Percentiles rank a stretch among this genome's conserved stretches.
phyloP scores from a whole-genome alignment of 2,797 vertebrate genomes.

The Microtus californicus region DNA sequence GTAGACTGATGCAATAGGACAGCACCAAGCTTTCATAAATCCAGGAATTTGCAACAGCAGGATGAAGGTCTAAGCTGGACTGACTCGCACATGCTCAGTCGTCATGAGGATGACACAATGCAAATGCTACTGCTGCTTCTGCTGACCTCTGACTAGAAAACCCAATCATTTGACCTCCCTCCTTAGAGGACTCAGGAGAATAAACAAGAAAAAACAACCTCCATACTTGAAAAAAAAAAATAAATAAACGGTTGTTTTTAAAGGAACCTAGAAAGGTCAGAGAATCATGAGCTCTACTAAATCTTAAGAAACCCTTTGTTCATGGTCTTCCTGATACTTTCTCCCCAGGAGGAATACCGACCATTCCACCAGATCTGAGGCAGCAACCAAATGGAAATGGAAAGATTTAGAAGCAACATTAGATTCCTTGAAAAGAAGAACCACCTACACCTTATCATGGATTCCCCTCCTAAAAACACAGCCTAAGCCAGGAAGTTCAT shows the following conservation, averaged over 20 bases:
- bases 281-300: not conserved
- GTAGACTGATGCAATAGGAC: too few relatives aligned
- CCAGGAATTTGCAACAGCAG: not conserved
- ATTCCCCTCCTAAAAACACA: not conserved
- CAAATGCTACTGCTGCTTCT: not conserved
- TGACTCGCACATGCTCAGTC: not conserved
- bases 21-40: not conserved
- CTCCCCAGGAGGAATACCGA: not conserved
- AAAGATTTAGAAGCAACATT: not conserved
- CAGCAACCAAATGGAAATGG: not conserved
- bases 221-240: not conserved
- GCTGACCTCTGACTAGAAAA: not conserved
- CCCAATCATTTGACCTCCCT: not conserved
- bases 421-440: not conserved
- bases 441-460: not conserved
- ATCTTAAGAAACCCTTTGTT: not conserved
- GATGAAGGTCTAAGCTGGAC: not conserved
- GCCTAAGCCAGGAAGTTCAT: not conserved
- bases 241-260: not conserved
- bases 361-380: not conserved
- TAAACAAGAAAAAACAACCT: not conserved
- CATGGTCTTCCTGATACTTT: not conserved
- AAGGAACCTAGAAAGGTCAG: not conserved
- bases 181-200: not conserved
- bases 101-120: not conserved